Conservation (phyloP, 1,140 invertebrate species). For the Geopemphigus sp. region DNA sequence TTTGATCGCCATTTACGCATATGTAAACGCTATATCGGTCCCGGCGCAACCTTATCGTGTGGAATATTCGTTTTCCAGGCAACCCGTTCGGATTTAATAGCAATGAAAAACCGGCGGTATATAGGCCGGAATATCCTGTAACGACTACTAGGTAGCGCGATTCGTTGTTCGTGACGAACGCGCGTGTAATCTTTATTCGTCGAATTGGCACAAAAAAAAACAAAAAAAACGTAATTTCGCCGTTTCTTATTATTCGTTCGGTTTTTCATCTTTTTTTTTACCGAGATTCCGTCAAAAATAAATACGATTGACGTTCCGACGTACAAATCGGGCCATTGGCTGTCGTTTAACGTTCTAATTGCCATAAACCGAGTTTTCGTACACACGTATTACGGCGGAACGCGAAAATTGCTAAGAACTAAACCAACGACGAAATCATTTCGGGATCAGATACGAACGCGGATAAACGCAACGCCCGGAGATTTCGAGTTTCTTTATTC, state of each 20-base stretch:
- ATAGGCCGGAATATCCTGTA: too few species aligned
- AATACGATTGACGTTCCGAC: not conserved
- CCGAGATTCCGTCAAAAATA: not conserved
- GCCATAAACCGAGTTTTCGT: constrained; percentile 8
- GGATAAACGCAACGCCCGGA: constrained; percentile 22
- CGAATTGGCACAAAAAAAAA: too few species aligned
- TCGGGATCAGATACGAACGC: constrained; percentile 7
- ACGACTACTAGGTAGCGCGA: too few species aligned
- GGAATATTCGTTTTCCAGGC: not conserved
- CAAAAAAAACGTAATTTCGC: not conserved
- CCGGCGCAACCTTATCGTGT: not conserved
- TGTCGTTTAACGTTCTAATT: constrained; percentile 26
- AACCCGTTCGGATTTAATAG: not conserved
- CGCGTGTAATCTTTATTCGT: constrained; percentile 8
- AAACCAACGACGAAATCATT: constrained; percentile 24
- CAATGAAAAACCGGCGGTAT: not conserved
- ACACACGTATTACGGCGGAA: too few species aligned
- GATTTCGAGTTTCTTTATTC: constrained; percentile 8
- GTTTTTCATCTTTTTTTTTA: not conserved
- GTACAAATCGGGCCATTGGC: not conserved
- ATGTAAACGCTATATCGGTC: not conserved
- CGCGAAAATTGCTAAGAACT: not conserved
- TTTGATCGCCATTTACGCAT: not conserved
- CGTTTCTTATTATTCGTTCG: too few species aligned
- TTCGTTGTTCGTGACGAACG: too few species aligned